phyloP scores from a whole-genome alignment of 2,113 vertebrate species.

The Anser brachyrhynchus region DNA sequence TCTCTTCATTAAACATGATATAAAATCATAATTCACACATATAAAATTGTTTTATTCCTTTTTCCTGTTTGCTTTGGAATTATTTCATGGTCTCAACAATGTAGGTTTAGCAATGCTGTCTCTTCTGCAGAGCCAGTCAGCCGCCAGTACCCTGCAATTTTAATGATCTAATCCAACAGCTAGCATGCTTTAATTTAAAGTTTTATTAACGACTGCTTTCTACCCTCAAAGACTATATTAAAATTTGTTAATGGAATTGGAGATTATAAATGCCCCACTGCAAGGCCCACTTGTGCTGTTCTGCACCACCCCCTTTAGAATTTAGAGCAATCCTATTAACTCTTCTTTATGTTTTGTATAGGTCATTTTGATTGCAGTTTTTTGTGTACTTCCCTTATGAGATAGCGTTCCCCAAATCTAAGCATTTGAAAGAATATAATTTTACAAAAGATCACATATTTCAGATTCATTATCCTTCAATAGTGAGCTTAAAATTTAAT shows the following conservation, averaged over 20 bases:
- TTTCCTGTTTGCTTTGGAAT: slow-evolving; percentile 68
- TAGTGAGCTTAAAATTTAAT: slow-evolving; percentile 42
- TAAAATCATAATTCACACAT: slow-evolving; percentile 49
- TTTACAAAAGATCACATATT: slow-evolving; percentile 54
- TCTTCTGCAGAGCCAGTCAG: slow-evolving; percentile 34
- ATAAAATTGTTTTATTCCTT: slow-evolving; percentile 58
- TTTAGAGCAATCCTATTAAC: slow-evolving; percentile 67
- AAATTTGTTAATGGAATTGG: slow-evolving; percentile 70
- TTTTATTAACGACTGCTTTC: slow-evolving; percentile 75
- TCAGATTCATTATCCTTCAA: slow-evolving; percentile 46
- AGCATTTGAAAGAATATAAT: slow-evolving; percentile 32
- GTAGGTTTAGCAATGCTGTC: slow-evolving; percentile 24
- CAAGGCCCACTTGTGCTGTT: slow-evolving; percentile 45
- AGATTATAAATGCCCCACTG: slow-evolving; percentile 63
- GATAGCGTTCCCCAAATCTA: neutral
- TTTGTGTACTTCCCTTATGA: slow-evolving; percentile 55
- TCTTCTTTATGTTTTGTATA: slow-evolving; percentile 65
- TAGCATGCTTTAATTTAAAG: slow-evolving; percentile 72
- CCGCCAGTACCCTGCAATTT: slow-evolving; percentile 65
- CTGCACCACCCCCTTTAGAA: slow-evolving; percentile 45
- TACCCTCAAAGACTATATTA: slow-evolving; percentile 71
- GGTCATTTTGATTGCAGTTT: slow-evolving; percentile 55
- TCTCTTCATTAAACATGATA: slow-evolving; percentile 68
- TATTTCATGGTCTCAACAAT: neutral
- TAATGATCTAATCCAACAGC: slow-evolving; percentile 69